Evolutionary conservation across 2,113 vertebrate genomes (phyloP), one percentile per base, ranked within the genome.

Genomic region (Vidua macroura): DNA sequence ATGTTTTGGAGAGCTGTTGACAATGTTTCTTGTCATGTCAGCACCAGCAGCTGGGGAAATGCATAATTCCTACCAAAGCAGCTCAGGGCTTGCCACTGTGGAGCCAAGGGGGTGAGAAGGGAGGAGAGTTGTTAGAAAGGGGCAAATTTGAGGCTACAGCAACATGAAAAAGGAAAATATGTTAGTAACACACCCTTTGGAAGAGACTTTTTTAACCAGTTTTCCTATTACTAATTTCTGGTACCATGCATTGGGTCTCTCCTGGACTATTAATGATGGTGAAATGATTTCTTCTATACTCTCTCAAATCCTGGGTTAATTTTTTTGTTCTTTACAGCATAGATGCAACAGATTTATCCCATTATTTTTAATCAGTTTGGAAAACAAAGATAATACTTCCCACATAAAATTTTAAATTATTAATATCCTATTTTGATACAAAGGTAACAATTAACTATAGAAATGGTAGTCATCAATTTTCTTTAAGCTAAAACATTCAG

Each of bases 361-460:
- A 58, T 83, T 95, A 74, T 74, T 95, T 94, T 93, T 90, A 83
- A 88, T 86, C 43, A 27, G 23, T 70, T 93, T 93, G 68, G 43
- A 93, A 96, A 94, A 92, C 43, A 88, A 96, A 80, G 55, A 58
- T 59, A 88, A 52, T 60, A 67, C 64, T 63, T 92, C 80, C 79
- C 51, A 88, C 73, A 35, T 83, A 23, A 15, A 49, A 77, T 83
- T 96, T 92, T 53, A 63, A 88, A 90, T 80, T 12, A 93, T 43
- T 39, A 51, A 24, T 80, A 70, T 74, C 20, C 17, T 83, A 33
- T 86, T 93, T 93, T 77, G 46, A 69, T 92, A 80, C 46, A 67
- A 55, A n/a, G 28, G 17, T 69, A 91, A 76, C 53, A 33, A 80
- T 85, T 91, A 82, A 37, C 28, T 76, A 4, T 69, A 27, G 85